Evolutionary conservation across 2,113 vertebrate species (phyloP).

Genomic region (Greenwoodochromis staneri): DNA sequence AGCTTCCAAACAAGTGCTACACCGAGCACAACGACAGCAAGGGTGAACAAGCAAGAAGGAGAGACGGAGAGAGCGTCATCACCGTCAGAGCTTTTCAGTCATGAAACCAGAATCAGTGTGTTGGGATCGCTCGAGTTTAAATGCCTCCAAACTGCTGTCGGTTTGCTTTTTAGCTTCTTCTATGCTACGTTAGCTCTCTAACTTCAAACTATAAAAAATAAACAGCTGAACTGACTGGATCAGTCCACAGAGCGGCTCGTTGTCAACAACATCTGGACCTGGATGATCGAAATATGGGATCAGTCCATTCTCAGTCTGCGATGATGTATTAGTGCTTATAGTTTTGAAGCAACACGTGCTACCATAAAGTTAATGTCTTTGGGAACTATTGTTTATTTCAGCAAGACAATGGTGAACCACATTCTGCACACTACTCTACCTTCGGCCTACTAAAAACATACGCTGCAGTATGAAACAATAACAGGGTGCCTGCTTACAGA

Average conservation of each 20-base stretch:
- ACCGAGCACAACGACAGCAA: neutral
- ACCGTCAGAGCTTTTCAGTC: neutral
- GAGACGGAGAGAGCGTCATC: neutral
- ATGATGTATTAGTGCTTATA: neutral
- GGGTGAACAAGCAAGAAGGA: neutral
- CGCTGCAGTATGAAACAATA: neutral
- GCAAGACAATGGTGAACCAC: neutral
- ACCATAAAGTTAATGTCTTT: neutral
- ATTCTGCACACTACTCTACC: neutral
- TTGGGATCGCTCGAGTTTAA: neutral
- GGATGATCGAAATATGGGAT: neutral
- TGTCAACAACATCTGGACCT: neutral
- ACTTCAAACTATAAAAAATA: neutral
- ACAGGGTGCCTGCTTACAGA: neutral
- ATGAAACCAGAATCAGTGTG: neutral
- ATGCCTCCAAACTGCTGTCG: neutral
- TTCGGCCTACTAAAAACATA: neutral
- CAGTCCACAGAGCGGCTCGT: too few species aligned
- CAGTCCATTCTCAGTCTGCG: neutral
- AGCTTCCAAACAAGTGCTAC: neutral
- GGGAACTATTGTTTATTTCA: neutral
- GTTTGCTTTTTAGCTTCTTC: neutral
- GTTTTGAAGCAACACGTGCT: neutral
- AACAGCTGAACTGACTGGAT: neutral
- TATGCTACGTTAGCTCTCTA: neutral